Conservation (phyloP, 2,797 vertebrate species). For the Poecilia velifera region DNA sequence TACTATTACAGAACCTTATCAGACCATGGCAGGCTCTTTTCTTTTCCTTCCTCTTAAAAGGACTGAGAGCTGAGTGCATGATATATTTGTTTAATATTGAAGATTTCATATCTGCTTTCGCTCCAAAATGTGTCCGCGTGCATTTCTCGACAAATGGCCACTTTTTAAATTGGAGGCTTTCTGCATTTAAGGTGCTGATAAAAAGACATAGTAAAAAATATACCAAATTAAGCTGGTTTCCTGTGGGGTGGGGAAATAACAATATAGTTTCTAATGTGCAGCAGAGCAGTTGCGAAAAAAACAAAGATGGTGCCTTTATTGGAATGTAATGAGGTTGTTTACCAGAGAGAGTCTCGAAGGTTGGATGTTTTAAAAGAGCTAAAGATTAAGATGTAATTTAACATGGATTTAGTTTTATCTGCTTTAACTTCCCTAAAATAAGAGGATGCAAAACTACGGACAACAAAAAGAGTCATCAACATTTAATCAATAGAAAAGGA, state of each 20-base stretch:
- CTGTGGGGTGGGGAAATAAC: slow-evolving; percentile 21
- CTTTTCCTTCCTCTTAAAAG: slow-evolving; percentile 66
- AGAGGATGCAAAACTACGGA: neutral
- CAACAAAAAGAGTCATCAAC: neutral
- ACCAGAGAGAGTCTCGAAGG: slow-evolving; percentile 1
- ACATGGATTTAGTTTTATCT: slow-evolving; percentile 4
- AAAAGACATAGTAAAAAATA: slow-evolving; percentile 48
- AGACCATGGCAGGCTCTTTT: slow-evolving; percentile 78
- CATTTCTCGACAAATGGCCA: slow-evolving; percentile 38
- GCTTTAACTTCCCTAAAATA: neutral
- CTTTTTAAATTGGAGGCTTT: slow-evolving; percentile 56
- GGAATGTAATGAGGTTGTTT: slow-evolving; percentile 26
- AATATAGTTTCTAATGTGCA: slow-evolving; percentile 16
- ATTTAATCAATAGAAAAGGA: neutral
- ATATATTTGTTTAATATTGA: slow-evolving; percentile 71
- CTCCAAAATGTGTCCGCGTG: slow-evolving; percentile 7
- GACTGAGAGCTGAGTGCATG: slow-evolving; percentile 63
- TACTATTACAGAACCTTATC: slow-evolving; percentile 83
- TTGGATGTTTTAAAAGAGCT: neutral
- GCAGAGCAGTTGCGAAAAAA: slow-evolving; percentile 13
- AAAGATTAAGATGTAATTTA: slow-evolving; percentile 1
- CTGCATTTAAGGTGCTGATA: slow-evolving; percentile 53
- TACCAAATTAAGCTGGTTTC: slow-evolving; percentile 35
- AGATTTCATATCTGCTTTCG: slow-evolving; percentile 42
- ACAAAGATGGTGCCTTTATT: slow-evolving; percentile 15